Conservation (phyloP, 2,888 invertebrate species). For the Phasia obesa region DNA sequence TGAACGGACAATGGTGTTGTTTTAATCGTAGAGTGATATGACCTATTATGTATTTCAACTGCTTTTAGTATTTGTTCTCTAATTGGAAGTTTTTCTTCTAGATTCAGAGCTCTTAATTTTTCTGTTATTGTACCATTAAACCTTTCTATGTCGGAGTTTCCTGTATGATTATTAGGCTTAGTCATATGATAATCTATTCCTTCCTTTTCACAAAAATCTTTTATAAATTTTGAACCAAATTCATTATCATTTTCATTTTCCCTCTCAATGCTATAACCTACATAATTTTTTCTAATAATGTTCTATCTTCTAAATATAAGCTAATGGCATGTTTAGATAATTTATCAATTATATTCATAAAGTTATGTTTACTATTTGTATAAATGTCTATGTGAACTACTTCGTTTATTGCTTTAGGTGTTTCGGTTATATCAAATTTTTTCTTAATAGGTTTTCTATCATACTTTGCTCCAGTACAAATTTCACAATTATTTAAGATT, state of each 20-base stretch:
- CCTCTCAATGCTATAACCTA: slow-evolving; percentile 58
- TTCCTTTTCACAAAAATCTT: not conserved
- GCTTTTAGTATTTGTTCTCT: slow-evolving; percentile 63
- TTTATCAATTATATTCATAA: slow-evolving; percentile 72
- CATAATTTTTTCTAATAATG: slow-evolving; percentile 39
- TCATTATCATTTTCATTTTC: slow-evolving; percentile 5
- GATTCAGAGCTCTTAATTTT: no score
- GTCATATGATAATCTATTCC: slow-evolving; percentile 41
- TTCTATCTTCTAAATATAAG: slow-evolving; percentile 47
- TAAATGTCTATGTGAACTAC: slow-evolving; percentile 24
- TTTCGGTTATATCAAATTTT: slow-evolving; percentile 8
- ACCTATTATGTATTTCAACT: slow-evolving; percentile 56
- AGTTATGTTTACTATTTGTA: slow-evolving; percentile 67
- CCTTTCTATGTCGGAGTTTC: not conserved
- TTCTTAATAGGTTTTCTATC: slow-evolving; percentile 54
- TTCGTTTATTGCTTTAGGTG: slow-evolving; percentile 3
- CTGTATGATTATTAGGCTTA: not conserved
- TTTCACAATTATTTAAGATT: slow-evolving; percentile 1
- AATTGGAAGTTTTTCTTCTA: slow-evolving; percentile 12
- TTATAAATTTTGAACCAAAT: not conserved
- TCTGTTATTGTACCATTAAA: no score
- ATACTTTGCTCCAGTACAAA: slow-evolving; percentile 46
- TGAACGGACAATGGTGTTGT: slow-evolving; percentile 57
- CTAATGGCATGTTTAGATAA: slow-evolving; percentile 70
- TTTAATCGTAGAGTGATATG: slow-evolving; percentile 55